Evolutionary conservation across 1,140 invertebrate species (phyloP).

Genomic region (Frieseomelitta varia): DNA sequence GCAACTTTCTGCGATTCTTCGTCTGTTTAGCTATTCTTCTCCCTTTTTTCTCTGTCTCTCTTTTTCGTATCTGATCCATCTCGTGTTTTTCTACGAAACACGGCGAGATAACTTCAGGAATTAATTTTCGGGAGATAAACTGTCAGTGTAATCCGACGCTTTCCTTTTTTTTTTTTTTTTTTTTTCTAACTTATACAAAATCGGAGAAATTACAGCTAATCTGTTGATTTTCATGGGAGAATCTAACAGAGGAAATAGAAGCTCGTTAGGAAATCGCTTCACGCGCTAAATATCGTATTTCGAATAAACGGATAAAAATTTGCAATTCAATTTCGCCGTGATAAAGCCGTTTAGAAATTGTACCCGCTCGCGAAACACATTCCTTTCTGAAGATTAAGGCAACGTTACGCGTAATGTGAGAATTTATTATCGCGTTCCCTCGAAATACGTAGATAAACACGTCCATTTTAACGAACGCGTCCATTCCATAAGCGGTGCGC

Average conservation of each 20-base stretch:
- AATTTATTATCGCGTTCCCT: background rate
- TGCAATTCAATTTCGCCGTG: too few relatives aligned
- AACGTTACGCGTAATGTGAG: background rate
- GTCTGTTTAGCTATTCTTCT: background rate
- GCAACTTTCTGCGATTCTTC: background rate
- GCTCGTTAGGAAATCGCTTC: too few relatives aligned
- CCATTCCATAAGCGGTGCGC: background rate
- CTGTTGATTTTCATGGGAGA: too few relatives aligned
- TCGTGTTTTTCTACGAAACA: background rate
- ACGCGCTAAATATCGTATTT: too few relatives aligned
- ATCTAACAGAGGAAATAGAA: too few relatives aligned
- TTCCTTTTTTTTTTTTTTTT: background rate
- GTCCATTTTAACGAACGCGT: constrained; percentile 39
- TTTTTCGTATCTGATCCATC: too few relatives aligned
- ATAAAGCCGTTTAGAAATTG: too few relatives aligned
- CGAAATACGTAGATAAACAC: background rate
- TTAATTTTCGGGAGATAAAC: background rate
- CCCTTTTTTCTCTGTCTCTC: background rate
- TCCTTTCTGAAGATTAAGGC: background rate
- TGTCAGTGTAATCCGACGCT: background rate
- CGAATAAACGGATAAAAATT: too few relatives aligned
- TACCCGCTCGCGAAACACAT: background rate
- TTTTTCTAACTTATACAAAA: too few relatives aligned
- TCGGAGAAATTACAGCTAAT: too few relatives aligned
- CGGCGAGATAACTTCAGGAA: background rate